A percentile compares a stretch with the other conserved stretches of the same genome.
These are phyloP conservation scores for Tachycineta bicolor DNA, from an alignment of 2,113 vertebrate species.

Conservation along the genomic window DNA sequence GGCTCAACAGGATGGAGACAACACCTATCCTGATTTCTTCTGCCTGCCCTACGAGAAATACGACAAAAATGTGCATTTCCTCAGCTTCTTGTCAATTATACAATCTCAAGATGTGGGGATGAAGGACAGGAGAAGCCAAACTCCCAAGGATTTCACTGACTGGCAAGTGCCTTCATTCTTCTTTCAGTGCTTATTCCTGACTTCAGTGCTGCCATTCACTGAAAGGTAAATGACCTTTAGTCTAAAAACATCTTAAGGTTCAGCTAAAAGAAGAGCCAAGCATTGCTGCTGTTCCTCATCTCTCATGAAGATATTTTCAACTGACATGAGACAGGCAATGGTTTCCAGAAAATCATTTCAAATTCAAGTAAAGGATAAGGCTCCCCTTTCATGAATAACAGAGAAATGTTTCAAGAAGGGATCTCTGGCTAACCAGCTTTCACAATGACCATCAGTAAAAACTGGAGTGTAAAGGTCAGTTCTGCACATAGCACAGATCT, in stretches of 20 bases:
- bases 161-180: background rate
- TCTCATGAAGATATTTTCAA: background rate
- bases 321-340: background rate
- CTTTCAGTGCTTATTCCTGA: background rate
- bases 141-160: background rate
- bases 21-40: fast-evolving
- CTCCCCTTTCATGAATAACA: background rate
- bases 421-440: background rate
- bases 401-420: background rate
- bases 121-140: background rate
- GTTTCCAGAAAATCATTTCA: background rate
- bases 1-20: background rate
- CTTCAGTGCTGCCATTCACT: background rate
- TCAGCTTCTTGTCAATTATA: background rate
- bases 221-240: background rate
- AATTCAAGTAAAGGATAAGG: background rate
- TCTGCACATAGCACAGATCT: background rate
- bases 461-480: fast-evolving
- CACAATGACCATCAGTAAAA: background rate
- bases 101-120: fast-evolving
- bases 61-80: background rate
- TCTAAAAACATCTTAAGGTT: background rate
- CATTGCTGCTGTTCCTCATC: background rate
- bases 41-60: background rate
- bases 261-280: background rate